These are phyloP conservation scores for Clupea harengus DNA, from an alignment of 2,113 vertebrate genomes.

Conservation along the genomic window DNA sequence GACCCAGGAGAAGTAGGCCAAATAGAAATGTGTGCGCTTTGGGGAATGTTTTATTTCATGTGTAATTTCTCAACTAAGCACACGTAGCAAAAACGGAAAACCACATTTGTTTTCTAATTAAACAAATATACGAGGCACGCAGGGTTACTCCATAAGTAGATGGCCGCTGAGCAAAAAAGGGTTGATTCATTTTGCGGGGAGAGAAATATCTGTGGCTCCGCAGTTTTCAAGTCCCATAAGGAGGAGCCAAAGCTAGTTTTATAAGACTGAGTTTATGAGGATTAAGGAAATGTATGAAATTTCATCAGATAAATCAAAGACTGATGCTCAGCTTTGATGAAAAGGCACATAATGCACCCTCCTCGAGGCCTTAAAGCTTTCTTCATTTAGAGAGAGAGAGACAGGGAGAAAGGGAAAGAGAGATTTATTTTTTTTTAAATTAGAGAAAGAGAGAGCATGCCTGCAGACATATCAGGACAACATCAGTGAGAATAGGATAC, in stretches of 20 bases:
- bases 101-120: conserved; percentile 38
- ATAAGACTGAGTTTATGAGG: conserved; percentile 9
- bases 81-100: conserved; percentile 28
- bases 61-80: conserved; percentile 35
- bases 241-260: background rate
- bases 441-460: background rate
- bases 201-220: background rate
- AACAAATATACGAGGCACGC: conserved; percentile 25
- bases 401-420: no score
- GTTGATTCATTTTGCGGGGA: background rate
- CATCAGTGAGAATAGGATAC: background rate
- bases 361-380: background rate
- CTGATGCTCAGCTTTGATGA: conserved; percentile 17
- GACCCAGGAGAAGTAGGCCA: conserved; percentile 41
- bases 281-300: conserved; percentile 1
- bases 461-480: background rate
- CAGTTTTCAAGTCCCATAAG: background rate
- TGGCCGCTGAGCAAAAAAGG: background rate
- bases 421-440: no score
- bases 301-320: conserved; percentile 21
- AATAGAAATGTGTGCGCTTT: conserved; percentile 30
- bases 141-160: conserved; percentile 21
- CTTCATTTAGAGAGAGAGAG: background rate
- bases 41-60: conserved; percentile 37
- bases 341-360: background rate